These are phyloP conservation scores for Dromaius novaehollandiae DNA, from an alignment of 2,113 vertebrate genomes.

Conservation along the genomic window DNA sequence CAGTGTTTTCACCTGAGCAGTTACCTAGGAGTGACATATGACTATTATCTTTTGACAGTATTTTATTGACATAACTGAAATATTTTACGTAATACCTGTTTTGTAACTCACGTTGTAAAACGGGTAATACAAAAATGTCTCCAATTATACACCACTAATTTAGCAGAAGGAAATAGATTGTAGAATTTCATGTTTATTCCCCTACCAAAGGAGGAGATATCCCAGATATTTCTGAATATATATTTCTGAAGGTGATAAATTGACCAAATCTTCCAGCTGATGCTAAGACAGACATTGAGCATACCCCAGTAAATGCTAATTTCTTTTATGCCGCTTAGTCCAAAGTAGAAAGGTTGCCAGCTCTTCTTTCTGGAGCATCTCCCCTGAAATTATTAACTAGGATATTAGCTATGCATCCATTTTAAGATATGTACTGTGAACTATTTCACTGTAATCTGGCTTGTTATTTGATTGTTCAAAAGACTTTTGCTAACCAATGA, in stretches of 20 bases:
- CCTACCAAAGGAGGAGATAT: background rate
- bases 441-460: background rate
- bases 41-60: background rate
- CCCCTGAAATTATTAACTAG: background rate
- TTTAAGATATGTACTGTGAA: background rate
- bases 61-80: slow-evolving; percentile 23
- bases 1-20: slow-evolving; percentile 12
- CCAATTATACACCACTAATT: background rate
- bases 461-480: background rate
- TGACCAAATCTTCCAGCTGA: background rate
- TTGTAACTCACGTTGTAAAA: background rate
- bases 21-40: slow-evolving; percentile 8
- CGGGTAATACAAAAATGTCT: background rate
- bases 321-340: background rate
- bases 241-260: background rate
- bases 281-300: background rate
- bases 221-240: no score
- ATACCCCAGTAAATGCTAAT: background rate
- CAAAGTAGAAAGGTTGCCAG: background rate
- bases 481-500: background rate
- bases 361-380: background rate
- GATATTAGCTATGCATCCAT: background rate
- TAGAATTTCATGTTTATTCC: background rate
- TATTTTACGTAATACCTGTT: slow-evolving; percentile 1
- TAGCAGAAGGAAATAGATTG: background rate